phyloP scores from a whole-genome alignment of 2,113 vertebrate genomes.

The Leucopsar rothschildi region DNA sequence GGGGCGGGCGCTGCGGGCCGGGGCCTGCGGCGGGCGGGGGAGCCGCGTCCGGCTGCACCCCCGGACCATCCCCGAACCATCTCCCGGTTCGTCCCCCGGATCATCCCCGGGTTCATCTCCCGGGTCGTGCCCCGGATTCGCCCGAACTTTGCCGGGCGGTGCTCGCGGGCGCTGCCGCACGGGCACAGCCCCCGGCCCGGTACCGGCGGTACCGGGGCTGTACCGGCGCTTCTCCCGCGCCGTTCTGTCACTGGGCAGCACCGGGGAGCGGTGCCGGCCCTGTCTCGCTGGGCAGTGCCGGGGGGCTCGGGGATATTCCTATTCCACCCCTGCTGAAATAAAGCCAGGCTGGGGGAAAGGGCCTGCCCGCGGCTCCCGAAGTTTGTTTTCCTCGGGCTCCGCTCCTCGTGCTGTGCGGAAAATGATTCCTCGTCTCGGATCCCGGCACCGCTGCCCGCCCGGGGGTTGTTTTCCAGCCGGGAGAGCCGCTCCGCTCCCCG shows the following conservation, averaged over 20 bases:
- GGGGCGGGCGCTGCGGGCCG: too few relatives aligned
- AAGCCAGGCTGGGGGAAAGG: background rate
- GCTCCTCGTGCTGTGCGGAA: background rate
- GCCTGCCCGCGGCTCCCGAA: constrained; percentile 25
- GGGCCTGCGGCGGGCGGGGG: too few relatives aligned
- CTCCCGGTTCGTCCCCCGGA: too few relatives aligned
- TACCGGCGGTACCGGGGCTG: too few relatives aligned
- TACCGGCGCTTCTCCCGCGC: background rate
- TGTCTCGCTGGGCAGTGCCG: accelerated
- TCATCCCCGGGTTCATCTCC: too few relatives aligned
- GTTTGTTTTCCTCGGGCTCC: constrained; percentile 29
- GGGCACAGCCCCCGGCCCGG: background rate
- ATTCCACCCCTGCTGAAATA: background rate
- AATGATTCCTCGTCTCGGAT: background rate
- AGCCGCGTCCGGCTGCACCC: too few relatives aligned
- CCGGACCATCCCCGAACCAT: too few relatives aligned
- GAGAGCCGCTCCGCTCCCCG: background rate
- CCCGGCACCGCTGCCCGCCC: background rate
- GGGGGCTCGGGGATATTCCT: background rate
- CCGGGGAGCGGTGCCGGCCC: background rate
- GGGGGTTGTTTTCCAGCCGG: background rate
- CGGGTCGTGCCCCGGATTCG: too few relatives aligned
- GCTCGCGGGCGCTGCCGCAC: background rate
- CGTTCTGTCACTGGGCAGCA: accelerated
- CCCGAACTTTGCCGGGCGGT: too few relatives aligned